Evolutionary conservation across 2,113 vertebrate species (phyloP).

Genomic region (Rhea americana): DNA sequence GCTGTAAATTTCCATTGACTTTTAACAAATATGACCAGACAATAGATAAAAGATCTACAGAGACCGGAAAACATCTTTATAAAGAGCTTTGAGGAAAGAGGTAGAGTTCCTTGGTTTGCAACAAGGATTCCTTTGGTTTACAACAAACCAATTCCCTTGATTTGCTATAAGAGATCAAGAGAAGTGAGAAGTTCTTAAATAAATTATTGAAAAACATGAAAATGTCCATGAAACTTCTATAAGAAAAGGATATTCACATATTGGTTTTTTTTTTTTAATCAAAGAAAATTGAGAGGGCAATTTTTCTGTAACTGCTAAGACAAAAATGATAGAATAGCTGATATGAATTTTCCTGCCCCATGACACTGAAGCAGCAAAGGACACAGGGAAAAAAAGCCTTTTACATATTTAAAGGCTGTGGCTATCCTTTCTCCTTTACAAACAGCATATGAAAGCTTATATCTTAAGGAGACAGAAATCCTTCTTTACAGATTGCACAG

Average conservation of each 20-base stretch:
- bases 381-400: background rate
- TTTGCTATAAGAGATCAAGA: background rate
- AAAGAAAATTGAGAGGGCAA: background rate
- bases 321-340: background rate
- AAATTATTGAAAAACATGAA: background rate
- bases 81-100: background rate
- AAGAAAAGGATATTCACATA: background rate
- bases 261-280: background rate
- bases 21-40: background rate
- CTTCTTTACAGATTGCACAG: background rate
- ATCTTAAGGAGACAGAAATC: background rate
- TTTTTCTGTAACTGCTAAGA: background rate
- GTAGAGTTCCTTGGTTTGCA: background rate
- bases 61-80: background rate
- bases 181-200: background rate
- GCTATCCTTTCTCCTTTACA: background rate
- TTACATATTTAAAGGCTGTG: background rate
- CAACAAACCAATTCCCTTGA: too few species aligned
- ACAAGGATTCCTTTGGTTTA: too few species aligned
- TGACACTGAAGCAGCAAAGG: background rate
- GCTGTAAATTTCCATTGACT: background rate
- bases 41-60: background rate
- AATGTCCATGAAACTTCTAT: background rate
- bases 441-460: background rate
- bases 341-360: background rate